Evolutionary conservation across 2,113 vertebrate genomes (phyloP).

Genomic region (Oreochromis tanganicae): DNA sequence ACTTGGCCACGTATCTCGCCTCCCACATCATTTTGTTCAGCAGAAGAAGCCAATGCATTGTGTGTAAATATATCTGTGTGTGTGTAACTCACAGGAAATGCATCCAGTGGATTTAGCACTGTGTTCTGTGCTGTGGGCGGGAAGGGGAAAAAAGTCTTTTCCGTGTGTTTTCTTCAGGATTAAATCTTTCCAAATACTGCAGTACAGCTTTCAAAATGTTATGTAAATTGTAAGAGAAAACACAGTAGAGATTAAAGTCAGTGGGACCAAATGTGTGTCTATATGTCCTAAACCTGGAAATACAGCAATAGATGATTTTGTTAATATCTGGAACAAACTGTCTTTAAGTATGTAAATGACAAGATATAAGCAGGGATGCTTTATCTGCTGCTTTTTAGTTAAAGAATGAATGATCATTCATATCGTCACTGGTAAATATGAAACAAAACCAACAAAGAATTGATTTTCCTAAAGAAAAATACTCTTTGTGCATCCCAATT

Average conservation of each 20-base stretch:
- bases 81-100: neutral
- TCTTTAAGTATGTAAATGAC: neutral
- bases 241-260: neutral
- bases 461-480: neutral
- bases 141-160: neutral
- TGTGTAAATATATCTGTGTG: slow-evolving; percentile 15
- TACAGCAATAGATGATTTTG: neutral
- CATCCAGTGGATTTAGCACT: slow-evolving; percentile 6
- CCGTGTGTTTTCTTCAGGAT: neutral
- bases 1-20: neutral
- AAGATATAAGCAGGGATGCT: neutral
- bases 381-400: neutral
- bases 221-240: neutral
- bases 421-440: neutral
- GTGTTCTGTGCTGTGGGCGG: slow-evolving; percentile 8
- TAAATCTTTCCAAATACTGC: neutral
- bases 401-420: neutral
- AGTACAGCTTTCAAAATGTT: neutral
- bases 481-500: neutral
- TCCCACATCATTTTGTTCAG: slow-evolving; percentile 21
- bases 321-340: neutral
- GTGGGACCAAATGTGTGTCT: neutral
- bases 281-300: neutral
- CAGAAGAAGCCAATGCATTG: neutral
- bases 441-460: neutral